Evolutionary conservation across 2,888 invertebrate genomes (phyloP).

Genomic region (Portevinia maculata): DNA sequence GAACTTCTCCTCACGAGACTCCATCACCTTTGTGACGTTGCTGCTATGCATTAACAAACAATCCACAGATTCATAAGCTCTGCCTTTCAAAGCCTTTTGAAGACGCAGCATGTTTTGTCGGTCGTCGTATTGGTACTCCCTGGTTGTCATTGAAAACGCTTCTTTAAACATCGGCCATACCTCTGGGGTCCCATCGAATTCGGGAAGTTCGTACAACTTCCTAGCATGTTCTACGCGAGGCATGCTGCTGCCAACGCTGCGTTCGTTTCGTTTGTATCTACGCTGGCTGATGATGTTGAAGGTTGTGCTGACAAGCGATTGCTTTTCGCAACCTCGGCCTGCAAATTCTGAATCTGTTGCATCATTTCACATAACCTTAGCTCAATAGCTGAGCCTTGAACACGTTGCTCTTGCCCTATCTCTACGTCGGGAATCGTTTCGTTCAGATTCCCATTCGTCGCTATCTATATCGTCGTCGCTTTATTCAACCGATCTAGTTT

Average conservation of each 20-base stretch:
- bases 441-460: background rate
- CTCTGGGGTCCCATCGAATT: conserved; percentile 21
- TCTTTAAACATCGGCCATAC: conserved; percentile 14
- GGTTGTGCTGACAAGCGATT: background rate
- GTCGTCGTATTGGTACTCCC: conserved; percentile 3
- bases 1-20: conserved; percentile 15
- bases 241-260: background rate
- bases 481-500: background rate
- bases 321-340: background rate
- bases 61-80: conserved; percentile 52
- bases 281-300: background rate
- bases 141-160: conserved; percentile 18
- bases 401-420: background rate
- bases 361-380: background rate
- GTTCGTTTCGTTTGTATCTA: background rate
- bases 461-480: background rate
- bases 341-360: background rate
- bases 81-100: conserved; percentile 43
- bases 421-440: background rate
- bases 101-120: conserved; percentile 25
- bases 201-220: conserved; percentile 9
- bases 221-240: background rate
- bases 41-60: conserved; percentile 47
- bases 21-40: conserved; percentile 10
- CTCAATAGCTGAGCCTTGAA: background rate